Evolutionary conservation across 1,140 invertebrate species (phyloP).

Genomic region (Steinernema khuongi): DNA sequence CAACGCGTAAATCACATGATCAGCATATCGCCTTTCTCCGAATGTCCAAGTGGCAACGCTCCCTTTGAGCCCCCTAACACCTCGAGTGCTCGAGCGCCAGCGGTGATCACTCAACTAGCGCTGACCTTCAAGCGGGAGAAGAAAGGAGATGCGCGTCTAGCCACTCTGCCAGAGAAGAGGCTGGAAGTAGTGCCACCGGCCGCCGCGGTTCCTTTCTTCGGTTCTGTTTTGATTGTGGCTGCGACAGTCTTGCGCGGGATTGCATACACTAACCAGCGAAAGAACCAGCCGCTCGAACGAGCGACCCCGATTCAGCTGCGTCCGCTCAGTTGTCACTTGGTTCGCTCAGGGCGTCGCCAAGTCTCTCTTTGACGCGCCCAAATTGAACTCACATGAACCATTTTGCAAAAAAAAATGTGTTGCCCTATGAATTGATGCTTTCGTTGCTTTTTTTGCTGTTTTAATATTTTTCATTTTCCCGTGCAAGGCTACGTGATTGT

Average conservation of each 20-base stretch:
- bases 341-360: constrained; percentile 1
- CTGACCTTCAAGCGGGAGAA: constrained; percentile 3
- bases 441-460: no score
- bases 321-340: constrained; percentile 11
- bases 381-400: background rate
- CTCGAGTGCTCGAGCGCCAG: no score
- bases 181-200: background rate
- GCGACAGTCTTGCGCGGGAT: background rate
- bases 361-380: background rate
- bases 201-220: background rate
- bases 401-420: no score
- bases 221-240: background rate
- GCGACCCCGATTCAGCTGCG: constrained; percentile 14
- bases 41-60: no score
- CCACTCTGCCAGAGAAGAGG: background rate
- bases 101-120: constrained; percentile 6
- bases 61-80: no score
- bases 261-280: constrained; percentile 8
- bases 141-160: background rate
- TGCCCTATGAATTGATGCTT: no score
- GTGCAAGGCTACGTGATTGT: no score
- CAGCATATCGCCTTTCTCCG: no score
- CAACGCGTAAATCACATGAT: no score
- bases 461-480: no score
- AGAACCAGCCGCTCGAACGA: background rate